Evolutionary conservation across 2,113 vertebrate genomes (phyloP).

Genomic region (Patagioenas fasciata): DNA sequence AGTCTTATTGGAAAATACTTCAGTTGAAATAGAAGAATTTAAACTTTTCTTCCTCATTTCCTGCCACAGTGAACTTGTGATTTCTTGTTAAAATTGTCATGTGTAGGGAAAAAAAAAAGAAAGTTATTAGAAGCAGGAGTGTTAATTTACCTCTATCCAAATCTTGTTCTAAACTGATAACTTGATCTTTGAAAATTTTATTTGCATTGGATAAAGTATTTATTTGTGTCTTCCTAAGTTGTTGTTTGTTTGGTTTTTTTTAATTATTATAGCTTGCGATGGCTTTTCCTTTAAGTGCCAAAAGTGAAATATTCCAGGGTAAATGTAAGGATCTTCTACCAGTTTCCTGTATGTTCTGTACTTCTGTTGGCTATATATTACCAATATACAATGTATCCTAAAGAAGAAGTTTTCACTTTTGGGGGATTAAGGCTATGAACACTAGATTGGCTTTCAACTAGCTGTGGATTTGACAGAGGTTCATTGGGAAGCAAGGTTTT

Average conservation of each 20-base stretch:
- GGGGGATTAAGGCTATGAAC: not conserved
- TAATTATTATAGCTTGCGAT: not conserved
- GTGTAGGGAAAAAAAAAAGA: not conserved
- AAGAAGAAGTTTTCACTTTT: not conserved
- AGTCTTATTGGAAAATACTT: not conserved
- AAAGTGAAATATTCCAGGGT: not conserved
- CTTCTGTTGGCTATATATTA: not conserved
- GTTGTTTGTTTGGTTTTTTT: not conserved
- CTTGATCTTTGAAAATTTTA: rapidly evolving
- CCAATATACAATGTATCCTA: not conserved
- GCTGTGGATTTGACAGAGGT: not conserved
- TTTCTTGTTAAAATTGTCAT: not conserved
- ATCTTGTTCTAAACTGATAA: not conserved
- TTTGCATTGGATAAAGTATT: not conserved
- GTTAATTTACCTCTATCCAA: not conserved
- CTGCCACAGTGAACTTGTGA: not conserved
- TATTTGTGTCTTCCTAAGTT: not conserved
- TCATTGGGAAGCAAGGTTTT: not conserved
- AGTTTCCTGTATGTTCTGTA: not conserved
- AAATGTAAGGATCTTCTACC: not conserved
- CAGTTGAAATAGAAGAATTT: not conserved
- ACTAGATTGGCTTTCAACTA: not conserved
- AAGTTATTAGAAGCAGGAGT: not conserved
- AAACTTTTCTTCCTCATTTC: not conserved
- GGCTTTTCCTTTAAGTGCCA: not conserved